Percentiles rank a stretch among this genome's conserved stretches.
Evolutionary conservation across 2,797 vertebrate genomes (phyloP).

Genomic region (Chelon labrosus): DNA sequence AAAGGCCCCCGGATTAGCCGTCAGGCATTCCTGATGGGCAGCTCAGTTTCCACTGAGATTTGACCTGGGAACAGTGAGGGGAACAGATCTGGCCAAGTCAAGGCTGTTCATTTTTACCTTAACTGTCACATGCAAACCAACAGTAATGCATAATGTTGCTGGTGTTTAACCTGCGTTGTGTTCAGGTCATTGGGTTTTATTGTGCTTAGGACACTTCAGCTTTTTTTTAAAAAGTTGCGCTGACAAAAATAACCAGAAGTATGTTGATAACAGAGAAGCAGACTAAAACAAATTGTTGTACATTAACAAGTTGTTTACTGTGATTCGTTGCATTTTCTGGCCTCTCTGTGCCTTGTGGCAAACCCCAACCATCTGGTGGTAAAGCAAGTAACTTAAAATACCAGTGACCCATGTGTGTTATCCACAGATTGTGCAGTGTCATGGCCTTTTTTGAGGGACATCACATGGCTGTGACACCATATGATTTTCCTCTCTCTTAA

Average conservation of each 20-base stretch:
- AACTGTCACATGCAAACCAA: constrained; percentile 26
- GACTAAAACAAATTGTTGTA: neutral
- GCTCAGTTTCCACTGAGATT: constrained; percentile 80
- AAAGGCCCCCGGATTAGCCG: constrained; percentile 81
- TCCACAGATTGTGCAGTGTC: constrained; percentile 63
- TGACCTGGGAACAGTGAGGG: constrained; percentile 67
- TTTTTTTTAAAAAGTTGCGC: neutral
- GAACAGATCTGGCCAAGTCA: constrained; percentile 57
- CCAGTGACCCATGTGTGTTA: constrained; percentile 42
- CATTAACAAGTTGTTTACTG: constrained; percentile 45
- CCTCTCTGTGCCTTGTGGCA: constrained; percentile 41
- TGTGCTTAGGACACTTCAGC: neutral
- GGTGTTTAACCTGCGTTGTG: constrained; percentile 11
- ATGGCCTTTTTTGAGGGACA: constrained; percentile 52
- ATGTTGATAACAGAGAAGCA: neutral
- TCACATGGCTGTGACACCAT: constrained; percentile 61
- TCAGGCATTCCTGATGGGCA: constrained; percentile 85
- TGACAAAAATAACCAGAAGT: neutral
- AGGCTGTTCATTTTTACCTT: constrained; percentile 52
- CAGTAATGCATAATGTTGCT: constrained; percentile 21
- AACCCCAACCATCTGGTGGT: constrained; percentile 48
- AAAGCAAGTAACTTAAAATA: constrained; percentile 47
- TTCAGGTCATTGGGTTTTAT: neutral
- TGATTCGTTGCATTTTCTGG: constrained; percentile 29
- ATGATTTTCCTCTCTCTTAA: constrained; percentile 64